Base-by-base conservation (phyloP, 2,113 vertebrate species). In the Phainopepla nitens region DNA sequence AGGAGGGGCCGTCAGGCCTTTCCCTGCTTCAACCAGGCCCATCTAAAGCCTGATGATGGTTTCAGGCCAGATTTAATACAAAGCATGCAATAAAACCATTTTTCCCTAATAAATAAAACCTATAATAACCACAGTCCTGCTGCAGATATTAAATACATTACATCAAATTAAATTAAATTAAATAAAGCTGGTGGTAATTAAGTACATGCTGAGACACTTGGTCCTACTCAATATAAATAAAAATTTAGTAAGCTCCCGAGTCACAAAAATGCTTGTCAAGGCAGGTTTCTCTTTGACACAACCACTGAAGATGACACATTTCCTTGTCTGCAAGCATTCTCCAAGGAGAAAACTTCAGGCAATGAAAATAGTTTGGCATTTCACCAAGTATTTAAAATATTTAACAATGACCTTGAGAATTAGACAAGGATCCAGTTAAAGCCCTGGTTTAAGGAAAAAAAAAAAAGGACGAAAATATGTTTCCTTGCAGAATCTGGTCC, bases 361-460 rank as follows among this genome's bases (percentile, higher is more conserved):
- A 86, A 75, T 71, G 87, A 83, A 96, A 97, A 96, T 21, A 92
- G 35, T 68, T 86, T 96, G 93, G 97, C 94, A 66, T 47, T 33
- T 51, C 19, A 93, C 92, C 96, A 97, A 97, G 73, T 96, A 97
- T 97, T 87, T 87, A 54, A 95, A 95, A 88, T 81, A 97, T 94
- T 96, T 96, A 71, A 91, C 93, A 95, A 56, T 69, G 95, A 93
- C 90, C 90, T 96, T 89, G 71, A 96, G 94, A 89, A 73, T 85
- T 60, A 73, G 1, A 77, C 70, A 58, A 87, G 53, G 72, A 82
- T 81, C 51, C 80, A 80, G 35, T 91, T 58, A 69, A 93, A 96
- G 41, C 49, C 61, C n/a, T 51, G 41, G 64, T 66, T 86, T 35
- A 57, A 79, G 36, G 5, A 6, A 5, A 8, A 35, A 56, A 39